Evolutionary conservation across 1,140 invertebrate species (phyloP), one percentile per base, ranked within the genome.

Genomic region (Spodoptera frugiperda): DNA sequence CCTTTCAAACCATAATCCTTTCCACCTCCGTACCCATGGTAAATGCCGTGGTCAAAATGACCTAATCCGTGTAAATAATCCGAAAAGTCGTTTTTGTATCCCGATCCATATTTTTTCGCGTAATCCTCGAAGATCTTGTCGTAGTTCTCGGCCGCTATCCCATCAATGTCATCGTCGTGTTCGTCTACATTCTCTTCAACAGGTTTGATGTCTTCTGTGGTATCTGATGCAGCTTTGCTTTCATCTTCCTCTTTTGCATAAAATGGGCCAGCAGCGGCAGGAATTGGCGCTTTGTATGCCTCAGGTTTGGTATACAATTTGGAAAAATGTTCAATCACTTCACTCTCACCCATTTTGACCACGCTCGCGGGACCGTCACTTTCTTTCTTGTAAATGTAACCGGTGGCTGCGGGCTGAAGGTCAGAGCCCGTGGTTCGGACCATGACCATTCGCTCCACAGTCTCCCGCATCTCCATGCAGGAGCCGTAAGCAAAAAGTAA

Each of bases 341-440:
- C 92, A 59, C 87, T 91, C 21, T 92, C 92, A 15, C 93, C 94
- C 84, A 95, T 91, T 78, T 94, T 84, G 8, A 94, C 88, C 11
- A 94, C 93, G 67, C 90, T 93, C 2, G 88, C 91, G 2, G 92
- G 89, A 0, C 92, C 93, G 39, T 94, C 87, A 33, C 86, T 92
- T 59, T 94, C 91, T 78, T 93, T 95, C 53, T 94, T 91, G 82
- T 94, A 95, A 53, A 95, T 94, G 78, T 94, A 95, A 8, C 95
- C 95, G 0, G 94, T 94, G 0, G 94, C 94, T 0, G 91, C 93
- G 0, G 94, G 94, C 39, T 93, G 92, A n/a, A 94, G 89, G 78
- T 95, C 94, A 15, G 93, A 91, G 2, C 94, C 89, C 0, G 90
- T 89, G 14, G 89, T 94, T 14, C 93, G 86, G 21, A 94, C 89